These are phyloP conservation scores for Nyctereutes procyonoides DNA, from an alignment of 2,113 vertebrate genomes.

Conservation along the genomic window DNA sequence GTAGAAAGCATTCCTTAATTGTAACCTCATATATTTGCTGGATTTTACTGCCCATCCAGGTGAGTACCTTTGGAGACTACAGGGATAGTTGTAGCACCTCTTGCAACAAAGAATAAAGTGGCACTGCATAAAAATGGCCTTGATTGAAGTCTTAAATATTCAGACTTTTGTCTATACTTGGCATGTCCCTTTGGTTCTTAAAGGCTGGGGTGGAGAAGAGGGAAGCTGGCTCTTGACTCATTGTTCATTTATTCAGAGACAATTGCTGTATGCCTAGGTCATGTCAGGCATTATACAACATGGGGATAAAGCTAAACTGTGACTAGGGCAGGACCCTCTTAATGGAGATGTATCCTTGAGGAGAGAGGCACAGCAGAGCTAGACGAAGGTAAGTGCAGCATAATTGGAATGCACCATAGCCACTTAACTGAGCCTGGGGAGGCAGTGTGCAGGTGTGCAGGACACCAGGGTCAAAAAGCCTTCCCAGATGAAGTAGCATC, in stretches of 20 bases:
- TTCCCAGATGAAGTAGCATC: no score
- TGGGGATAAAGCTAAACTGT: fast-evolving
- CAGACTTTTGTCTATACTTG: not conserved
- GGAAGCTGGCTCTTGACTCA: not conserved
- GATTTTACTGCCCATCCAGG: not conserved
- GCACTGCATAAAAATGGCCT: not conserved
- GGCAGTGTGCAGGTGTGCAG: fast-evolving
- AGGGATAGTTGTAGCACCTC: not conserved
- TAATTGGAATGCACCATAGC: fast-evolving
- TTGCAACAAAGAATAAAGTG: not conserved
- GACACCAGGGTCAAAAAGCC: not conserved
- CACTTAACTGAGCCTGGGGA: no score
- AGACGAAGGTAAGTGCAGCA: fast-evolving
- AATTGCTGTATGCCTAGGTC: no score
- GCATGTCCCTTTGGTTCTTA: not conserved
- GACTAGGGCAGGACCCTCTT: not conserved
- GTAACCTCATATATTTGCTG: not conserved
- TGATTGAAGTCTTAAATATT: not conserved
- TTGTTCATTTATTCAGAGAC: not conserved
- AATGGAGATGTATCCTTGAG: not conserved
- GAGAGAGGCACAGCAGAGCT: not conserved
- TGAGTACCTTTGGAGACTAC: not conserved
- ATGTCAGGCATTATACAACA: not conserved
- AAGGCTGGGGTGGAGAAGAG: not conserved
- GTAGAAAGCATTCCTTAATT: not conserved